phyloP scores from a whole-genome alignment of 2,113 vertebrate genomes.

The Pholis gunnellus region DNA sequence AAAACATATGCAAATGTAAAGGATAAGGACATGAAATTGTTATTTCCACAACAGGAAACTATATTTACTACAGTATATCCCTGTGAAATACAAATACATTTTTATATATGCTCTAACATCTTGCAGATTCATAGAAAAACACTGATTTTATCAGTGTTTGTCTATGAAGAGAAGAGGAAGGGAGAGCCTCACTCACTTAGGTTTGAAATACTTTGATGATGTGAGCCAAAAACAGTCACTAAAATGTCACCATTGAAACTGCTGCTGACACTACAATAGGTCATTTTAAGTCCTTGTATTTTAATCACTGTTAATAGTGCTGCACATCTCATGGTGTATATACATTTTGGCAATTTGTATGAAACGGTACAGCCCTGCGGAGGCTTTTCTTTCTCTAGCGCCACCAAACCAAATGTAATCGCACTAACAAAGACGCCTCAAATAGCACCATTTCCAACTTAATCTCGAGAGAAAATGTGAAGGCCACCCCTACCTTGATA shows the following conservation, averaged over 20 bases:
- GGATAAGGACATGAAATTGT: neutral
- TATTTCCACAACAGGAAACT: no score
- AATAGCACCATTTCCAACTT: neutral
- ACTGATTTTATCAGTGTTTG: neutral
- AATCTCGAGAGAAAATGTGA: neutral
- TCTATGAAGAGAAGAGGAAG: slow-evolving; percentile 2
- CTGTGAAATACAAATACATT: neutral
- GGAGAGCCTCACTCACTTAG: slow-evolving; percentile 1
- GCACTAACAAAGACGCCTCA: neutral
- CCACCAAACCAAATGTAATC: neutral
- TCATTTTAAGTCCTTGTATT: neutral
- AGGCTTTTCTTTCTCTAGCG: neutral
- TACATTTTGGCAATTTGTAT: no score
- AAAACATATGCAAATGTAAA: neutral
- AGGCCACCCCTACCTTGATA: slow-evolving; percentile 86
- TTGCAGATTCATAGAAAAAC: neutral
- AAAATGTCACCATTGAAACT: neutral
- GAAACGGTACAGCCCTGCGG: neutral
- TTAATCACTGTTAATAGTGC: neutral
- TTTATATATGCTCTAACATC: neutral
- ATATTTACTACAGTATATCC: neutral
- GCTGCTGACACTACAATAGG: neutral
- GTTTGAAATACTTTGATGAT: slow-evolving; percentile 11
- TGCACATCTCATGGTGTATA: neutral
- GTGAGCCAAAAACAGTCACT: neutral